Evolutionary conservation across 2,888 invertebrate species (phyloP).

Genomic region (Lobophora halterata): DNA sequence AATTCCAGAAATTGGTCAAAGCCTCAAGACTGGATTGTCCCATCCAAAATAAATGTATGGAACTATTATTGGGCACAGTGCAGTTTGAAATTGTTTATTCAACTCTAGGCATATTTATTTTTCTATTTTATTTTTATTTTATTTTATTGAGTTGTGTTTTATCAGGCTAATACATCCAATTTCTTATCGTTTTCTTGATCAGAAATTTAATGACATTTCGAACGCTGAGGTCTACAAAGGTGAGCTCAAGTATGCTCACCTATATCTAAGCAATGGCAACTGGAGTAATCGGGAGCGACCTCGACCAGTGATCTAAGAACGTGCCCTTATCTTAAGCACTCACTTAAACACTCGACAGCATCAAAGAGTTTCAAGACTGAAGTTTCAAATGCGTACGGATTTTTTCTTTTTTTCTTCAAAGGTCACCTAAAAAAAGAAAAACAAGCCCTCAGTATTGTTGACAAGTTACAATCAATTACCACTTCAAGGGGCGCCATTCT

Average conservation of each 20-base stretch:
- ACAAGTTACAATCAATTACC: slow-evolving; percentile 29
- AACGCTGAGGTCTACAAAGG: slow-evolving; percentile 14
- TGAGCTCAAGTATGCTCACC: slow-evolving; percentile 43
- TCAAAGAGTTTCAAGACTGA: slow-evolving; percentile 55
- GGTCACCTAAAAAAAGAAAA: slow-evolving; percentile 20
- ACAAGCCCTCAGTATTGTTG: slow-evolving; percentile 24
- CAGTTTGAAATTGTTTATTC: no score
- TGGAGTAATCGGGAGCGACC: slow-evolving; percentile 56
- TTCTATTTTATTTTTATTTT: no score
- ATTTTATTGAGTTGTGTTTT: no score
- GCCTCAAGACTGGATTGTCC: no score
- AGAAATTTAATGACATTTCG: slow-evolving; percentile 9
- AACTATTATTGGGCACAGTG: no score
- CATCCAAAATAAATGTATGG: no score
- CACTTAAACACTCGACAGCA: slow-evolving; percentile 62
- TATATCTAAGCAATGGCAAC: slow-evolving; percentile 52
- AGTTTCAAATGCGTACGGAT: slow-evolving; percentile 37
- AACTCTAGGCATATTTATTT: background rate
- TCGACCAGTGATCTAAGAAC: slow-evolving; percentile 51
- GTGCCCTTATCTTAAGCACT: slow-evolving; percentile 48
- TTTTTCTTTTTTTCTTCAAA: slow-evolving; percentile 15
- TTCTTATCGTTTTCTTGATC: background rate
- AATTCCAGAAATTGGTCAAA: no score
- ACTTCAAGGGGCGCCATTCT: slow-evolving; percentile 18
- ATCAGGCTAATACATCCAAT: background rate